These are phyloP conservation scores for Calonectris borealis DNA, from an alignment of 2,113 vertebrate species.

Conservation along the genomic window DNA sequence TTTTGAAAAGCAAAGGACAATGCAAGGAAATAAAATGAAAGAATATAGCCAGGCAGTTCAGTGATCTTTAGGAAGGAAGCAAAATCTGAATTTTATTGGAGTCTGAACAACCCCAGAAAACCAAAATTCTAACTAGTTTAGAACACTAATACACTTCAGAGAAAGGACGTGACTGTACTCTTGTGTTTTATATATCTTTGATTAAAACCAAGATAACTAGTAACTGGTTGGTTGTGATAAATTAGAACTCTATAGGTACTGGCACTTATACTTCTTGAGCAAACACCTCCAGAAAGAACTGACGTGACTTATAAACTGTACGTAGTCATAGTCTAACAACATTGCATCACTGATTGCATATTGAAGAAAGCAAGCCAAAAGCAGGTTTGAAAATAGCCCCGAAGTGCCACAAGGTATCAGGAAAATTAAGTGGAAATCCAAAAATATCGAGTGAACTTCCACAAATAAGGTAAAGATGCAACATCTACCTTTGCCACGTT, in stretches of 20 bases:
- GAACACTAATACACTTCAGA: background rate
- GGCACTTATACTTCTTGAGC: background rate
- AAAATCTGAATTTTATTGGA: background rate
- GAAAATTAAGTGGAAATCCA: background rate
- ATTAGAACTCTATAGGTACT: background rate
- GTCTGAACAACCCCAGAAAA: background rate
- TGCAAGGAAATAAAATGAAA: background rate
- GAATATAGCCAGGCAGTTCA: background rate
- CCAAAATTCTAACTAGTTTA: background rate
- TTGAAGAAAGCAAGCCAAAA: background rate
- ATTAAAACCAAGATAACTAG: background rate
- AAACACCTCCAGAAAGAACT: background rate
- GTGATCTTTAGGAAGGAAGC: background rate
- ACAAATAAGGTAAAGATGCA: background rate
- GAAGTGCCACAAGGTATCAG: background rate
- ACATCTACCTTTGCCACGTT: constrained; percentile 4
- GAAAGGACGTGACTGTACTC: background rate
- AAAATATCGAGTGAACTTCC: background rate
- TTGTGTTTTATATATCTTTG: background rate
- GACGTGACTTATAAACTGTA: background rate
- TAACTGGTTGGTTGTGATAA: background rate
- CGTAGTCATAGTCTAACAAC: background rate
- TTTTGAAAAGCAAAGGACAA: background rate
- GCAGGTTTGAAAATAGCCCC: background rate
- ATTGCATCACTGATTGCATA: background rate